Evolutionary conservation across 2,113 vertebrate genomes (phyloP).

Genomic region (Periophthalmus modestus): DNA sequence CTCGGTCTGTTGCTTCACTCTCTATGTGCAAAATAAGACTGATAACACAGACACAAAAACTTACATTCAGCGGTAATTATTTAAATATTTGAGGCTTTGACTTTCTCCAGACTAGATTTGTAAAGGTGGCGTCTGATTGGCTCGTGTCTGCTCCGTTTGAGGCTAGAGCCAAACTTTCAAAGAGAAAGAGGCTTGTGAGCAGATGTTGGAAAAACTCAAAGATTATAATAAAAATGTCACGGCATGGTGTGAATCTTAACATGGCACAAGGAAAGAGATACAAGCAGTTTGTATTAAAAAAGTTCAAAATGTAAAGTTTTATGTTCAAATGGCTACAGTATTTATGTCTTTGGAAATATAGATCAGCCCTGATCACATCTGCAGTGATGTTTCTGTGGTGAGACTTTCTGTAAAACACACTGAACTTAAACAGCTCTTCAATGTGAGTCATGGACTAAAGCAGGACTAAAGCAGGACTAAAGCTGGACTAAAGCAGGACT

Average conservation of each 20-base stretch:
- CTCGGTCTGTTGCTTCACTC: constrained; percentile 23
- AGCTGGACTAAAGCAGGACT: no score
- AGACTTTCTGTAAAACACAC: no score
- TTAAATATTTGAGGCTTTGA: neutral
- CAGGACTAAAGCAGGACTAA: no score
- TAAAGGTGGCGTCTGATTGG: neutral
- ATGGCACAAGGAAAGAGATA: neutral
- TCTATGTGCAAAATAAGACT: constrained; percentile 41
- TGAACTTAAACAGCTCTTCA: no score
- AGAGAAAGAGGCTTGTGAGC: neutral
- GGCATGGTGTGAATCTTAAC: neutral
- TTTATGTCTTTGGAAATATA: no score
- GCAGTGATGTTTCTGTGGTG: no score
- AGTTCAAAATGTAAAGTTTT: no score
- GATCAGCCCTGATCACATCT: no score
- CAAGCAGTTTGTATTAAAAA: no score
- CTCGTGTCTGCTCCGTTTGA: no score
- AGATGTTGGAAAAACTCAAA: neutral
- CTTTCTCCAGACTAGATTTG: neutral
- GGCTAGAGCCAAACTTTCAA: neutral
- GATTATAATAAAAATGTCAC: neutral
- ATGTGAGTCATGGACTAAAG: no score
- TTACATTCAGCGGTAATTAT: neutral
- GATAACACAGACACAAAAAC: constrained; percentile 28
- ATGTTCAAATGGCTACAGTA: no score